These are phyloP conservation scores for Physella acuta DNA, from an alignment of 1,140 invertebrate genomes.

Conservation along the genomic window DNA sequence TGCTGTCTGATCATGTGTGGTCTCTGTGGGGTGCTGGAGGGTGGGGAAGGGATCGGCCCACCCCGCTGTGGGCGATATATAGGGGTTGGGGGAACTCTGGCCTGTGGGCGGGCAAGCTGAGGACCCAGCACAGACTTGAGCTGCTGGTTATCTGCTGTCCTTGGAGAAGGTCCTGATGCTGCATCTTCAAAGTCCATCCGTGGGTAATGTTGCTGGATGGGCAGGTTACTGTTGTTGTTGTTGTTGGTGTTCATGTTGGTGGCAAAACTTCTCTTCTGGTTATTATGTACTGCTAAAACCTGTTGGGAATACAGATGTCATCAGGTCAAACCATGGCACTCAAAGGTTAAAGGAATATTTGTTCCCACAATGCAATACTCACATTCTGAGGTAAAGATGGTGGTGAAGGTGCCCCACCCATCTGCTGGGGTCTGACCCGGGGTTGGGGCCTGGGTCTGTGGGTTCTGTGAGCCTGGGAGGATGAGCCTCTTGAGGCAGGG, in stretches of 20 bases:
- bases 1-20: conserved; percentile 35
- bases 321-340: too few relatives aligned
- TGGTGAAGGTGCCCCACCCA: background rate
- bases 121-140: background rate
- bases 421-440: conserved; percentile 1
- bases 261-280: background rate
- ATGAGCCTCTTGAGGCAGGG: background rate
- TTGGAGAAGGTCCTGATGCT: conserved; percentile 6
- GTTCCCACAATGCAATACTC: too few relatives aligned
- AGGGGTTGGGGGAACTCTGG: conserved; percentile 16
- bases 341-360: too few relatives aligned
- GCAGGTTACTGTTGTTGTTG: background rate
- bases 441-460: conserved; percentile 16
- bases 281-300: background rate
- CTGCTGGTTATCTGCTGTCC: background rate
- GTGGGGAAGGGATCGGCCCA: conserved; percentile 28
- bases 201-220: conserved; percentile 17
- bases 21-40: conserved; percentile 30
- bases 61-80: conserved; percentile 21
- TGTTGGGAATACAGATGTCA: too few relatives aligned
- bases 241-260: background rate
- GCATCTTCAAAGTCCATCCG: conserved; percentile 19
- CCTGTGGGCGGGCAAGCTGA: conserved; percentile 24
- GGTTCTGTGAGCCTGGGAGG: background rate
- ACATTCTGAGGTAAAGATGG: background rate